Conservation (phyloP, 2,888 invertebrate genomes). For the Griposia aprilina region DNA sequence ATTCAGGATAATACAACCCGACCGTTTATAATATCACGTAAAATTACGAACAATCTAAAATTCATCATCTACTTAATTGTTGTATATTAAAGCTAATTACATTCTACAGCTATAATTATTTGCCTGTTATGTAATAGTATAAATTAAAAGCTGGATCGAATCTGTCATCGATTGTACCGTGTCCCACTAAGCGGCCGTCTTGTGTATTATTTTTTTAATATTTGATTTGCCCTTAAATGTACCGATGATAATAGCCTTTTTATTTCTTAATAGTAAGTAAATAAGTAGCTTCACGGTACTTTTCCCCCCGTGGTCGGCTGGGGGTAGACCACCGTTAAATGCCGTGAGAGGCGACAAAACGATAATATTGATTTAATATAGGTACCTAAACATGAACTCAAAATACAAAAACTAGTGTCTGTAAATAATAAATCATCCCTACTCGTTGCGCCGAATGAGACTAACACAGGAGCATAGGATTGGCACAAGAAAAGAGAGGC, state of each 20-base stretch:
- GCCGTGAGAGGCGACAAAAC: background rate
- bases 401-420: too few relatives aligned
- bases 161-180: constrained; percentile 66
- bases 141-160: constrained; percentile 1
- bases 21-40: background rate
- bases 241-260: constrained; percentile 71
- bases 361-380: background rate
- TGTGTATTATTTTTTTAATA: constrained; percentile 74
- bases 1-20: constrained; percentile 23
- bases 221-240: constrained; percentile 76
- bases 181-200: constrained; percentile 67
- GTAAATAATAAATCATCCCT: too few relatives aligned
- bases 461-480: too few relatives aligned
- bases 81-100: background rate
- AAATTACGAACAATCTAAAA: constrained; percentile 7
- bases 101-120: background rate
- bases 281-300: constrained; percentile 50
- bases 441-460: too few relatives aligned
- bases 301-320: background rate
- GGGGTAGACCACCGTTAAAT: background rate
- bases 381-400: too few relatives aligned
- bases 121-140: too few relatives aligned
- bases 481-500: too few relatives aligned
- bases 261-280: constrained; percentile 65
- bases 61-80: background rate